A percentile compares a stretch with the other conserved stretches of the same genome.
Evolutionary conservation across 2,113 vertebrate species (phyloP).

Genomic region (Petaurus breviceps): DNA sequence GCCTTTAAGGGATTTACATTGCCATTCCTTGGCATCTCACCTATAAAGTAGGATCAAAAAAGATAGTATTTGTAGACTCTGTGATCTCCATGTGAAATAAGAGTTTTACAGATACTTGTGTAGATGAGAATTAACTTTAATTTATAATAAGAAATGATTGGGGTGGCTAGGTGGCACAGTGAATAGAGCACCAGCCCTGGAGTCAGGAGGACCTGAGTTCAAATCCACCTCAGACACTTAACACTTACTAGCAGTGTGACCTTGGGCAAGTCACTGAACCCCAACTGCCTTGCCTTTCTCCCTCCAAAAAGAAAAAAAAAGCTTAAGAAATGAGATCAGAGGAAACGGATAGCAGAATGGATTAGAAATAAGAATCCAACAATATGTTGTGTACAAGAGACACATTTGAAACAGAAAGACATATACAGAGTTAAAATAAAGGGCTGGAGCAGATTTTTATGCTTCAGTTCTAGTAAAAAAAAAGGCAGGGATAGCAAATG

Average conservation of each 20-base stretch:
- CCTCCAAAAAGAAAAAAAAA: no score
- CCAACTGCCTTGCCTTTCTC: no score
- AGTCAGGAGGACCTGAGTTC: no score
- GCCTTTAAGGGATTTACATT: neutral
- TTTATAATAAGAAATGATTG: neutral
- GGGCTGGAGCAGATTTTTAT: neutral
- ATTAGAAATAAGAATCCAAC: neutral
- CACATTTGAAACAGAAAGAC: neutral
- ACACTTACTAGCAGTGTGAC: no score
- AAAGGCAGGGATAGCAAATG: neutral
- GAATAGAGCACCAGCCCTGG: no score
- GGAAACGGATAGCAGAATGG: neutral
- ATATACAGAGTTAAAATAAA: neutral
- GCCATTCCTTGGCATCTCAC: neutral
- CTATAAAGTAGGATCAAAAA: neutral
- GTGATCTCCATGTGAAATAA: neutral
- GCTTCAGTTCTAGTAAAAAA: neutral
- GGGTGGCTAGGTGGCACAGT: no score
- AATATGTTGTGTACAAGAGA: neutral
- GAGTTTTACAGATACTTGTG: neutral
- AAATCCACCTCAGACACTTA: no score
- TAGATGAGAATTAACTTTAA: neutral
- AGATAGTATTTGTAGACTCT: neutral
- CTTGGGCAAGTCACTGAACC: no score
- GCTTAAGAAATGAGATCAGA: neutral